Base-by-base conservation (phyloP, 2,888 invertebrate species). In the Barypeithes pellucidus region DNA sequence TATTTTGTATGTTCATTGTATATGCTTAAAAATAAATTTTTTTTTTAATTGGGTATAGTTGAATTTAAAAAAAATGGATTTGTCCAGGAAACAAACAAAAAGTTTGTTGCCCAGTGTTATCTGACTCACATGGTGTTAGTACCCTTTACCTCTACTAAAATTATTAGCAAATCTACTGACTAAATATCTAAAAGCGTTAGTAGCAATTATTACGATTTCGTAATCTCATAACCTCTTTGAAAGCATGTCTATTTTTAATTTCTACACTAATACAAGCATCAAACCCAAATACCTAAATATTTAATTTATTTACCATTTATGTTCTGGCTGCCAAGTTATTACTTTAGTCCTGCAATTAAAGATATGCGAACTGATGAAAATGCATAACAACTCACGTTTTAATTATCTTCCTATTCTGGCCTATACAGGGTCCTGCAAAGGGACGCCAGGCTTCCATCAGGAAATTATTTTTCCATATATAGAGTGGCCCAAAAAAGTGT, bases 271-370 rank as follows among this genome's bases (percentile, higher is more conserved):
- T 8, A 4, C 54, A 36, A 57, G 54, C 39, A 65, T 20, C 60
- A 33, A 41, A 36, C 47, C 57, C 39, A 65, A 57, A 20, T 14
- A 33, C 41, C 29, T 65, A 65, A 52, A 41, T 36, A 22, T 9
- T 57, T 75, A 69, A 75, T 62, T 74, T 73, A 75, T 62, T 94
- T 94, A 94, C 94, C 94, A 94, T 92, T 92, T 91, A 84, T 92
- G 91, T 89, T 93, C 93, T 90, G 90, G 92, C 90, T 92, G 93
- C 89, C 93, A 92, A 87, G 93, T 92, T 90, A 94, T 92, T 88
- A 93, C 91, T 90, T 94, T 94, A 89, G 94, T 94, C 93, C 94
- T 94, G 94, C 87, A 94, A 93, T 89, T 72, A 70, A 75, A 78
- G n/a, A 52, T 66, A 41, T 20, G 52, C 36, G 18, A 47, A 65